These are phyloP conservation scores for Limanda limanda DNA, from an alignment of 2,113 vertebrate species.

Conservation along the genomic window DNA sequence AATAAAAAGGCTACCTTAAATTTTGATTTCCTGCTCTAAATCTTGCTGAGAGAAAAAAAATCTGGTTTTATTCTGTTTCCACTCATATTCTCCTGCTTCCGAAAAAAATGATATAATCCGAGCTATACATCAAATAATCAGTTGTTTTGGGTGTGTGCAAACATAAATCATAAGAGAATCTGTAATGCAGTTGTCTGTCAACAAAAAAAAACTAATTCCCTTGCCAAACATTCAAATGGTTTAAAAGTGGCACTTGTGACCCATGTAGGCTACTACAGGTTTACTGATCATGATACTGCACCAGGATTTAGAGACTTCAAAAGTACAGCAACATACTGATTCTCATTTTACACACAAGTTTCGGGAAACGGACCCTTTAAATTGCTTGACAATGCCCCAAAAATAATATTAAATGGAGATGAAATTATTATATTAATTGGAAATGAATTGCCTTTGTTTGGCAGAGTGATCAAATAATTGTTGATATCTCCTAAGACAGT, in stretches of 20 bases:
- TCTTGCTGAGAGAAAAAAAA: background rate
- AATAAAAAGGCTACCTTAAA: background rate
- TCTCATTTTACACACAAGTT: background rate
- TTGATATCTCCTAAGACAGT: background rate
- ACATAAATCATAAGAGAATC: no score
- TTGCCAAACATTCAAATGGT: no score
- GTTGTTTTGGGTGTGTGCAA: no score
- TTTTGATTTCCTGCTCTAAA: background rate
- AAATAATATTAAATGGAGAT: background rate
- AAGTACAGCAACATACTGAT: background rate
- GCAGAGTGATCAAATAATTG: background rate
- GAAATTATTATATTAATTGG: background rate
- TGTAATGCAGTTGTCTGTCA: no score
- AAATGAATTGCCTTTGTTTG: background rate
- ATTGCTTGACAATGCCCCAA: background rate
- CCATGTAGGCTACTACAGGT: no score
- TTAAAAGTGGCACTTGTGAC: no score
- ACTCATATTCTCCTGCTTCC: no score
- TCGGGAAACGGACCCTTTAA: background rate
- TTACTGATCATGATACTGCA: background rate
- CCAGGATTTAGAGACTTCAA: background rate
- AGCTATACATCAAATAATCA: no score
- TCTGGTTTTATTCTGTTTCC: no score
- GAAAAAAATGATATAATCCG: no score
- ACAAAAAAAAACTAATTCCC: no score